Evolutionary conservation across 2,113 vertebrate genomes (phyloP).

Genomic region (Mus pahari): DNA sequence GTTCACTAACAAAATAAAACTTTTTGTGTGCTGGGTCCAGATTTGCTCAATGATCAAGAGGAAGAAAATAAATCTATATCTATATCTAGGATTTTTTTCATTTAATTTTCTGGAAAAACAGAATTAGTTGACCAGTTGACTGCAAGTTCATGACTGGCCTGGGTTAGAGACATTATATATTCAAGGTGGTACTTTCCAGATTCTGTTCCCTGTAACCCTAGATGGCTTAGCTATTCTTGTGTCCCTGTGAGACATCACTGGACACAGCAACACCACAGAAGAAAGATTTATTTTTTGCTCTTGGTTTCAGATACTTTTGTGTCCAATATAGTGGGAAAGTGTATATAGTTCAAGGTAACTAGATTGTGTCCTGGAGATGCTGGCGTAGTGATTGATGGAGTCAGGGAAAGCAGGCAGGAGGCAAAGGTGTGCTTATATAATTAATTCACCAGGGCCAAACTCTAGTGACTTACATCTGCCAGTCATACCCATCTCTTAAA

Average conservation of each 20-base stretch:
- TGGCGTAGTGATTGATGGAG: not conserved
- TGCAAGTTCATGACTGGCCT: not conserved
- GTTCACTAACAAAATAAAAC: slow-evolving; percentile 31
- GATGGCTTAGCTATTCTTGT: not conserved
- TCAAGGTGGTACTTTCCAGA: not conserved
- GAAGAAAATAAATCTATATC: not conserved
- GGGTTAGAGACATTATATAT: not conserved
- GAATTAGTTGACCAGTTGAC: not conserved
- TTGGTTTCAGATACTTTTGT: not conserved
- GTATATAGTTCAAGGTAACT: too few relatives aligned
- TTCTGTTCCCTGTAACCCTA: not conserved
- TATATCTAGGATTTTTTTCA: not conserved
- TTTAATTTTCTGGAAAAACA: slow-evolving; percentile 18
- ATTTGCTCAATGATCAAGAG: not conserved
- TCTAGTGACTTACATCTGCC: not conserved
- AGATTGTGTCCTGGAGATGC: too few relatives aligned
- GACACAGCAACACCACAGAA: not conserved
- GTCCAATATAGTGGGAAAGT: not conserved
- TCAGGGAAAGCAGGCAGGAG: not conserved
- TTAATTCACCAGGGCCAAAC: not conserved
- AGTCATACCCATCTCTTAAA: not conserved
- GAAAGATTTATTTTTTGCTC: not conserved
- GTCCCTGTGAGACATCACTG: not conserved
- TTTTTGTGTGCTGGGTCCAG: not conserved
- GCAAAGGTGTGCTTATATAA: not conserved